Evolutionary conservation across 2,888 invertebrate species (phyloP).

Genomic region (Drosophila prostipennis): DNA sequence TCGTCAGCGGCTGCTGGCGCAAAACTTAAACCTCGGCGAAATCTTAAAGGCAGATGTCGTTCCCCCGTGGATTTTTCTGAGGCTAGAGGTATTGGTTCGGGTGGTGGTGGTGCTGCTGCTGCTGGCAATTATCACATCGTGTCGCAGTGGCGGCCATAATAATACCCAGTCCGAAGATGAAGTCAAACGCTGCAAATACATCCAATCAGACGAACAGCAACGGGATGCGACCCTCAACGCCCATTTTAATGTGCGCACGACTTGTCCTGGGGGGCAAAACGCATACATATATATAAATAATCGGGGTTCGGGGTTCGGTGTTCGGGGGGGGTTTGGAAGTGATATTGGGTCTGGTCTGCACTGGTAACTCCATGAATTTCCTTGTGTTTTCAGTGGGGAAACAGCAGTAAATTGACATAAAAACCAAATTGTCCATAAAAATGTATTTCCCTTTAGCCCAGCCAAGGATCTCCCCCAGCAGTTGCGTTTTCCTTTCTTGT

Average conservation of each 20-base stretch:
- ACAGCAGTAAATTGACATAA: constrained; percentile 79
- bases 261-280: constrained; percentile 18
- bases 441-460: constrained; percentile 76
- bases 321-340: constrained; percentile 10
- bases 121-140: constrained; percentile 75
- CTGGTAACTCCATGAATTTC: constrained; percentile 74
- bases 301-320: background rate
- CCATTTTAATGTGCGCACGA: constrained; percentile 65
- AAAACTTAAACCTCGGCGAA: constrained; percentile 54
- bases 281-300: background rate
- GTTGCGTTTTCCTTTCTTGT: background rate
- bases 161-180: constrained; percentile 43
- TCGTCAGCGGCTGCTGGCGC: constrained; percentile 55
- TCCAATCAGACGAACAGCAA: constrained; percentile 61
- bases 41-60: constrained; percentile 66
- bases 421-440: constrained; percentile 80
- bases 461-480: constrained; percentile 55
- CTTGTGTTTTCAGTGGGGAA: constrained; percentile 73
- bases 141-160: constrained; percentile 71
- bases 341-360: constrained; percentile 47
- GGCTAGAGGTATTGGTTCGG: constrained; percentile 2
- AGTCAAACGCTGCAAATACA: constrained; percentile 51
- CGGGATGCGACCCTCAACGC: constrained; percentile 63
- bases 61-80: constrained; percentile 32
- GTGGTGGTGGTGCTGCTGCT: constrained; percentile 35